Percentiles rank a stretch among this genome's conserved stretches.
Evolutionary conservation across 1,140 invertebrate species (phyloP).

Genomic region (Drosophila busckii): DNA sequence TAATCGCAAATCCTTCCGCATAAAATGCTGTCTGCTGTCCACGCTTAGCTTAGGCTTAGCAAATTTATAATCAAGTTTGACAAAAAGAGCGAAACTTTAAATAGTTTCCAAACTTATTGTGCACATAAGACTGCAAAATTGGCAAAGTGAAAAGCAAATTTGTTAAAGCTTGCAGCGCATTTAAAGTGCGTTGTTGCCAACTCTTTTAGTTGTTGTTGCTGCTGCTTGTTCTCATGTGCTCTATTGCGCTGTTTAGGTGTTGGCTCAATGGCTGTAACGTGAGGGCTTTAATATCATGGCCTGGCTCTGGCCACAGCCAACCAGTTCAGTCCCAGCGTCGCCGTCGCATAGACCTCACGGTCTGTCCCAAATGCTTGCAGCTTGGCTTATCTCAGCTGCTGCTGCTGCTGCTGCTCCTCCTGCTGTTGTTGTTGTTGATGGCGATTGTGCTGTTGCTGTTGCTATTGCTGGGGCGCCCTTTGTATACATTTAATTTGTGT

Average conservation of each 20-base stretch:
- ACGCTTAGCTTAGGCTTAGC: neutral
- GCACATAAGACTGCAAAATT: too few relatives aligned
- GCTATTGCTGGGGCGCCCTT: slow-evolving; percentile 43
- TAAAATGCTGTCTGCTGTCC: slow-evolving; percentile 43
- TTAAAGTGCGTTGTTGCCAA: neutral
- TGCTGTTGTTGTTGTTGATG: slow-evolving; percentile 22
- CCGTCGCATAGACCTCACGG: slow-evolving; percentile 20
- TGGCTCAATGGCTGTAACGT: slow-evolving; percentile 39
- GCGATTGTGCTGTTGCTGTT: slow-evolving; percentile 16
- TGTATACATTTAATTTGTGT: slow-evolving; percentile 78
- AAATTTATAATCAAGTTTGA: too few relatives aligned
- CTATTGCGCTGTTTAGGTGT: slow-evolving; percentile 48
- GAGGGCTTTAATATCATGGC: slow-evolving; percentile 63
- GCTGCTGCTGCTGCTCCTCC: slow-evolving; percentile 7
- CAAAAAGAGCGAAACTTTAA: too few relatives aligned
- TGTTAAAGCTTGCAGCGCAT: slow-evolving; percentile 11
- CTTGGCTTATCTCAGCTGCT: slow-evolving; percentile 70
- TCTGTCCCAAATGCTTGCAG: slow-evolving; percentile 14
- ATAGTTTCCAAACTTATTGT: too few relatives aligned
- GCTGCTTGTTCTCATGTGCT: slow-evolving; percentile 32
- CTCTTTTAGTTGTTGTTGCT: too few relatives aligned
- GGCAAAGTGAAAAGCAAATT: too few relatives aligned
- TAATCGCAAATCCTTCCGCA: slow-evolving; percentile 74
- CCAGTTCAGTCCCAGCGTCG: slow-evolving; percentile 63
- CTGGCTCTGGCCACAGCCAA: slow-evolving; percentile 47